Base-by-base conservation (phyloP, 1,140 invertebrate genomes). In the Cheumatopsyche charites region DNA sequence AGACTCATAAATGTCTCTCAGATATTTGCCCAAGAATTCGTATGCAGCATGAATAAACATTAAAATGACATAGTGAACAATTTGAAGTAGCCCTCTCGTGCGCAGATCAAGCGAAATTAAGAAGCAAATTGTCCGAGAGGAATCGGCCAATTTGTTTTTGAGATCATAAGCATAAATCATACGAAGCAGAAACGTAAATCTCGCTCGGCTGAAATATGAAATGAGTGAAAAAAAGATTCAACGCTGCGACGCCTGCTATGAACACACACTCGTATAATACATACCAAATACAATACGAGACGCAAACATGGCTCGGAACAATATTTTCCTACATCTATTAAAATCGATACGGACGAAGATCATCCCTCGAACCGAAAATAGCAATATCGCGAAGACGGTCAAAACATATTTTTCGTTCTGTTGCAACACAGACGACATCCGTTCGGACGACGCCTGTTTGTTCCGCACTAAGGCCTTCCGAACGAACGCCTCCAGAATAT, bases 101-200 rank as follows among this genome's bases (percentile, higher is more conserved):
- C 3, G 29, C 29, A 25, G 5, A 55, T 9, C 12, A 11, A 47
- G 1, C 17, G 13, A 25, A 17, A 63, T 19, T 11, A 45, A 62
- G 21, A 67, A 36, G 41, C n/a, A 69, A 66, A 61, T 47, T 29
- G 70, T 66, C 73, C 70, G 70, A 62, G 66, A 70, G 66, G 73
- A 75, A 72, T 66, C 65, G 73, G 70, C 73, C 73, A 75, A 75
- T 75, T 75, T 75, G 73, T 75, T 75, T 75, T 75, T 62, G 70
- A 61, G 66, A 70, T 75, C 70, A 75, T 75, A 75, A 75, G 72
- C 58, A 72, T 75, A 75, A 75, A 75, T 75, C 73, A 75, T 75
- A 72, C 66, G 45, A 12, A 15, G 67, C 21, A 62, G 62, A 47
- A 45, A 66, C 73, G 73, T 75, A 75, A 75, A 75, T 75, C 73